Conservation (phyloP, 2,797 vertebrate species). For the Tokudaia tokunoshimensis region DNA sequence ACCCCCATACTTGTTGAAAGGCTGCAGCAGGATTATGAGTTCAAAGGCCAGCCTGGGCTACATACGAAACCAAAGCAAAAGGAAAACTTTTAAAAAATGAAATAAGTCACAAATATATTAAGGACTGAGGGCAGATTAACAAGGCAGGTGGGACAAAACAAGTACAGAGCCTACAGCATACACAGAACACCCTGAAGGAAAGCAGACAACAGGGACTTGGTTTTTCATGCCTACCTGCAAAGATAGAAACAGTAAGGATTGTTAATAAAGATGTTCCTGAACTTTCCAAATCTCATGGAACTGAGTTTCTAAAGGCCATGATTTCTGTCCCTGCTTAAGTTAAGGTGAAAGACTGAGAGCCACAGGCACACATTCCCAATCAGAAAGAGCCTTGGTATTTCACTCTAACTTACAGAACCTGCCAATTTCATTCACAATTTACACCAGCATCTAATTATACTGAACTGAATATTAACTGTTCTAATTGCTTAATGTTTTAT, state of each 20-base stretch:
- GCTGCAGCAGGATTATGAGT: not conserved
- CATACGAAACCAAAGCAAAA: not conserved
- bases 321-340: not conserved
- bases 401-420: conserved; percentile 86
- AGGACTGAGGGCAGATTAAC: not conserved
- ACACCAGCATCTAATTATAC: conserved; percentile 88
- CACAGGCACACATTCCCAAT: not conserved
- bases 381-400: conserved; percentile 83
- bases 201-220: not conserved
- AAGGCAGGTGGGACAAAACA: not conserved
- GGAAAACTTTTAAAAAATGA: not conserved
- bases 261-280: conserved; percentile 14
- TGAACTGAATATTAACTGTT: conserved; percentile 88
- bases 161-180: rapidly evolving
- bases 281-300: conserved; percentile 10
- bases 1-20: not conserved
- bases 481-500: conserved; percentile 88
- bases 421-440: conserved; percentile 88
- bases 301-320: not conserved
- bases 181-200: not conserved
- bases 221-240: not conserved
- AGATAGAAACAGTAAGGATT: not conserved
- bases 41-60: not conserved
- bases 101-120: not conserved
- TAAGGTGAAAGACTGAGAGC: not conserved